Evolutionary conservation across 2,888 invertebrate genomes (phyloP), one percentile per base, ranked within the genome.

Genomic region (Eupelmus urozonus): DNA sequence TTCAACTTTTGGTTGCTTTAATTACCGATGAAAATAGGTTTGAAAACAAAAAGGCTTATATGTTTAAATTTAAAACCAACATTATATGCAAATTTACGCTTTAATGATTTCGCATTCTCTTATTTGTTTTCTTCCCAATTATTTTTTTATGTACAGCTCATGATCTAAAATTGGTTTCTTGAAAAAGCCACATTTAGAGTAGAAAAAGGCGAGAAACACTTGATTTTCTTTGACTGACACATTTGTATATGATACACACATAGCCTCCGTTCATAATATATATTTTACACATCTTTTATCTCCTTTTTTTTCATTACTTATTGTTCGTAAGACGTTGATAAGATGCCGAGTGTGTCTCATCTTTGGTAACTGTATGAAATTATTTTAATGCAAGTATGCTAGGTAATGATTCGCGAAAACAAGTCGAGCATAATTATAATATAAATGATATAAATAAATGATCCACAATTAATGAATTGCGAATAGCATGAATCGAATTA

Each of bases 181-280:
- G 81, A 82, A 82, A 86, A 53, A 62, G 84, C 85, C 84, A 86
- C 83, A 83, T 84, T 84, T 84, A 85, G 83, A 85, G 86, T 88
- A 88, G 85, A 87, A 88, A 87, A 87, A 87, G 85, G 85, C 83
- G 82, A 85, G 82, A 86, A 87, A 84, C 79, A 81, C 82, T 85
- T 23, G 82, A 82, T 63, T 71, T 76, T 73, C 67, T 72, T 82
- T 69, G 72, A 78, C 83, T 51, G 81, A 81, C 55, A 78, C 72
- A 51, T 42, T 18, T 71, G 23, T 67, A 20, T 49, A 59, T 20
- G 0, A 40, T 45, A 60, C 18, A 59, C 16, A 67, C 53, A 55
- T 73, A 73, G 55, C 40, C 40, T 55, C 49, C 78, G 29, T 49
- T n/a, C 25, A 9, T 67, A 63, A 59, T 79, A 16, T 25, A 62